Percentiles rank a stretch among this genome's conserved stretches.
Conservation (phyloP, 2,888 invertebrate species). For the Harpalus rufipes region DNA sequence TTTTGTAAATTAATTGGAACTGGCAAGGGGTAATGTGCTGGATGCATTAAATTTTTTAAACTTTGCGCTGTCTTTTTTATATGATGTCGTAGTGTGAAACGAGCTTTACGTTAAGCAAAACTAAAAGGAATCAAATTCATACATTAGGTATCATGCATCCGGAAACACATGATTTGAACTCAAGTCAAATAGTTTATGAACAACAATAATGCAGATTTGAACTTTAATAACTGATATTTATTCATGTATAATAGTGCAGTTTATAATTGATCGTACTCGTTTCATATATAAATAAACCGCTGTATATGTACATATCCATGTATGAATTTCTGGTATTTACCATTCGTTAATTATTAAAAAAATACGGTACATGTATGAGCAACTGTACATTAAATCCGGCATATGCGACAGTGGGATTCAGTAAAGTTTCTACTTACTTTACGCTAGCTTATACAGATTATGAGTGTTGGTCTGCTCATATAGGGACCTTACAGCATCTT, state of each 20-base stretch:
- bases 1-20: no score
- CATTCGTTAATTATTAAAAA: constrained; percentile 3
- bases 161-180: no score
- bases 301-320: background rate
- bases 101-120: no score
- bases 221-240: background rate
- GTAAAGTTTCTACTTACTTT: background rate
- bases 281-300: background rate
- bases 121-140: no score
- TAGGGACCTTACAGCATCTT: background rate
- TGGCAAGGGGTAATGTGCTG: no score
- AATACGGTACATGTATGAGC: background rate
- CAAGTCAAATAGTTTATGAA: no score
- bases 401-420: background rate
- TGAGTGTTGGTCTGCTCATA: background rate
- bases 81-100: no score
- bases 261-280: background rate
- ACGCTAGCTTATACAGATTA: background rate
- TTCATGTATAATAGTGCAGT: background rate
- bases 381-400: background rate
- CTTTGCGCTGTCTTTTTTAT: no score
- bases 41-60: no score
- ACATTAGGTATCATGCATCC: no score
- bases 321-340: background rate
- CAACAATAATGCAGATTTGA: background rate